Conservation (phyloP, 2,888 invertebrate genomes). For the Pherbina coryleti region DNA sequence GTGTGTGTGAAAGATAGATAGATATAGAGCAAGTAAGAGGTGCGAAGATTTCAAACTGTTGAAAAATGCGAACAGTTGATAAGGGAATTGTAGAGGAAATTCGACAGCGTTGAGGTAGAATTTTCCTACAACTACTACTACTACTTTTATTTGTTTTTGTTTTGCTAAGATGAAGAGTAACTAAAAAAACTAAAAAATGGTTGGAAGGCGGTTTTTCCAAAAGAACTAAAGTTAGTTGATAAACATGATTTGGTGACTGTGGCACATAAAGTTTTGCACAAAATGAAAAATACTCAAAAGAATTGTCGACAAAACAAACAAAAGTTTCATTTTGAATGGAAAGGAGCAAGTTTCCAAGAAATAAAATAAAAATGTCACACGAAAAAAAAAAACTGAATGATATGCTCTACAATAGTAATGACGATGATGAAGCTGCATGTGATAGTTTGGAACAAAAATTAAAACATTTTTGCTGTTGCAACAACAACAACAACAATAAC, state of each 20-base stretch:
- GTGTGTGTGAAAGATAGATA: background rate
- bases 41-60: background rate
- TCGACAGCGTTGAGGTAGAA: background rate
- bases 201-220: background rate
- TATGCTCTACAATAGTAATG: no score
- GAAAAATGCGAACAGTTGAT: slow-evolving; percentile 19
- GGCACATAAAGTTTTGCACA: background rate
- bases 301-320: background rate
- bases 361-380: no score
- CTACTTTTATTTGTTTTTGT: background rate
- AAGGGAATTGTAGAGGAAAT: background rate
- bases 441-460: no score
- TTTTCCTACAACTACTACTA: background rate
- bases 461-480: no score
- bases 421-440: no score
- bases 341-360: no score
- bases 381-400: no score
- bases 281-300: background rate
- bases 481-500: background rate
- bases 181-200: background rate
- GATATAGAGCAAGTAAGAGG: background rate
- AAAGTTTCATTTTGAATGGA: no score
- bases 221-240: background rate
- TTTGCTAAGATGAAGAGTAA: no score
- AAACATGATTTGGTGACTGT: background rate